Conservation (phyloP, 2,113 vertebrate genomes). For the Pelodiscus sinensis region DNA sequence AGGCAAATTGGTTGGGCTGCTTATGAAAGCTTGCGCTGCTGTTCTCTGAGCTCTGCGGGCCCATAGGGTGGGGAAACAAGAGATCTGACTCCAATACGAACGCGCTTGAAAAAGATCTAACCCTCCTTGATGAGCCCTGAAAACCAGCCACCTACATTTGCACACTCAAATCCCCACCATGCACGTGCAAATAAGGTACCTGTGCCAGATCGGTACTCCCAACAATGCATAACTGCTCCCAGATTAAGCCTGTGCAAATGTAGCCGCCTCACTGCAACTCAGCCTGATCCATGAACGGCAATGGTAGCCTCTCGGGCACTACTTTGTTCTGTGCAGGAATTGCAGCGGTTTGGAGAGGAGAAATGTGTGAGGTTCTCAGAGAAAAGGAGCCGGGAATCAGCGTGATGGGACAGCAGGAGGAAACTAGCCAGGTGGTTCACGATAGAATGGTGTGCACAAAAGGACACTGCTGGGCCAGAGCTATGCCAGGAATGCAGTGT, state of each 20-base stretch:
- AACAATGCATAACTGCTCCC: accelerated
- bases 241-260: not conserved
- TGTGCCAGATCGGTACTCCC: not conserved
- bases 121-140: not conserved
- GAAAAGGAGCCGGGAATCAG: conserved; percentile 4
- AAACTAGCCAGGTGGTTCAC: not conserved
- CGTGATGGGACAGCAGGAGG: not conserved
- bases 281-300: not conserved
- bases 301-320: accelerated
- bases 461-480: not conserved
- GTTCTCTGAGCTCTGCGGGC: not conserved
- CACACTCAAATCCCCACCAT: not conserved
- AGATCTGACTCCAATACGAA: accelerated
- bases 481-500: not conserved
- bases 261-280: not conserved
- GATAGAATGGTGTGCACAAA: not conserved
- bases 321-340: accelerated
- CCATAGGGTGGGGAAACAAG: accelerated
- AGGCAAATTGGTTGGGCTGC: not conserved
- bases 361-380: not conserved
- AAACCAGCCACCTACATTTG: not conserved
- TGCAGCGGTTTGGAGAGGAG: not conserved
- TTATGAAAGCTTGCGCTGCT: not conserved
- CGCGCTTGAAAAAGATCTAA: not conserved
- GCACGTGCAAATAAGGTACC: not conserved